phyloP scores from a whole-genome alignment of 1,140 invertebrate species.

The Aphaenogaster floridana region DNA sequence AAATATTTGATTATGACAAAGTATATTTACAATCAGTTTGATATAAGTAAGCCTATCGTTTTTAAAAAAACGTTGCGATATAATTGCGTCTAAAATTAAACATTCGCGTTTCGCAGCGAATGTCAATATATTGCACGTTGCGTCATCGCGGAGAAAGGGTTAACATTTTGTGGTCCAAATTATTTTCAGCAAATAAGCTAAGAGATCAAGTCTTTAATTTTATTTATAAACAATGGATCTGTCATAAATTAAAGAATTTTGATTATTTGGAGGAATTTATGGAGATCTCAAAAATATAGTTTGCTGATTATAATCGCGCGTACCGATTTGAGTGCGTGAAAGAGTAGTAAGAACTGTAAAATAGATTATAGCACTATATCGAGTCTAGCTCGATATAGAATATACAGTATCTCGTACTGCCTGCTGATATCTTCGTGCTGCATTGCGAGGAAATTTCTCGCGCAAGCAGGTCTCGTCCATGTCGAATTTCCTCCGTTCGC shows the following conservation, averaged over 20 bases:
- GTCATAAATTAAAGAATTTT: not conserved
- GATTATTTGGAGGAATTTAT: not conserved
- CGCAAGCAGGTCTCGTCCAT: slow-evolving; percentile 12
- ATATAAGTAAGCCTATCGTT: not conserved
- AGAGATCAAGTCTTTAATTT: not conserved
- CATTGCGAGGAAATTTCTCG: not conserved
- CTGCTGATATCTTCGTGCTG: not conserved
- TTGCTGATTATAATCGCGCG: not conserved
- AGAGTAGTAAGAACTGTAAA: not conserved
- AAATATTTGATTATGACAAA: not conserved
- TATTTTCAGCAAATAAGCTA: not conserved
- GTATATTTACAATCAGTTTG: not conserved
- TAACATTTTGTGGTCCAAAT: not conserved
- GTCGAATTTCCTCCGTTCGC: slow-evolving; percentile 50
- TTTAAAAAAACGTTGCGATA: not conserved
- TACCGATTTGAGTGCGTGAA: not conserved
- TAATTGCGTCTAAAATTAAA: not conserved
- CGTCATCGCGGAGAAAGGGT: not conserved
- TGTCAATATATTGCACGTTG: slow-evolving; percentile 2
- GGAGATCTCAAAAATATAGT: not conserved
- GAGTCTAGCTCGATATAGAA: not conserved
- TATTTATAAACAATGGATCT: not conserved
- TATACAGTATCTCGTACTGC: not conserved
- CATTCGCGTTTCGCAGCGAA: not conserved
- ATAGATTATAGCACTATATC: not conserved